Base-by-base conservation (phyloP, 2,888 invertebrate genomes). In the Scaptomyza caliginosa region DNA sequence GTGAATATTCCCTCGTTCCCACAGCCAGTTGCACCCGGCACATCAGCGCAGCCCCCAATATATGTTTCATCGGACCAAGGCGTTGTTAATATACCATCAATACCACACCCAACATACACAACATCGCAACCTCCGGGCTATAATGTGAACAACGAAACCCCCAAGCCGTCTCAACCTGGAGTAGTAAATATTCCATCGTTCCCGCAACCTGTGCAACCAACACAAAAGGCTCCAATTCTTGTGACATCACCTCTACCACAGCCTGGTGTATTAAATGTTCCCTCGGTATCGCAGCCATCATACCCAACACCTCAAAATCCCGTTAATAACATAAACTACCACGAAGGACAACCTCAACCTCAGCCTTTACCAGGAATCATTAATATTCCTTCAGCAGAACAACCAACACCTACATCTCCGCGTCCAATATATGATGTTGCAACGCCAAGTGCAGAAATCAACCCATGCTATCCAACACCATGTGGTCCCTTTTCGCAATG, bases 401-500 rank as follows among this genome's bases (percentile, higher is more conserved):
- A 66, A 5, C 65, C 76, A 23, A 4, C 55, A 19, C 16, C 43
- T 4, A 48, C 32, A 26, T 13, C 56, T 7, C 50, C 28, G 0
- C 57, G 52, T 4, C 77, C 86, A 1, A 34, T 45, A 2, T 67
- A 70, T 30, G 67, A 77, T 11, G 63, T 84, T 46, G 55, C 60
- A 3, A 43, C 30, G 34, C 78, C 76, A 1, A 38, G 17, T 21
- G 28, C 45, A 4, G 63, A 78, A 13, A 46, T 39, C 0, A 88
- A 91, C 54, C 94, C 94, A 2, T 94, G 94, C 69, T 89, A 92
- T 50, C 94, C 94, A 50, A 93, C 94, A 11, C 94, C 94, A 2
- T 95, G 95, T 84, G 95, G 95, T 13, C 92, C 93, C 8, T 94
- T 93, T 80, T 93, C 94, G 36, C 92, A 93, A 24, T 96, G 96